Evolutionary conservation across 2,888 invertebrate species (phyloP), one percentile per base, ranked within the genome.

Genomic region (Alitta virens): DNA sequence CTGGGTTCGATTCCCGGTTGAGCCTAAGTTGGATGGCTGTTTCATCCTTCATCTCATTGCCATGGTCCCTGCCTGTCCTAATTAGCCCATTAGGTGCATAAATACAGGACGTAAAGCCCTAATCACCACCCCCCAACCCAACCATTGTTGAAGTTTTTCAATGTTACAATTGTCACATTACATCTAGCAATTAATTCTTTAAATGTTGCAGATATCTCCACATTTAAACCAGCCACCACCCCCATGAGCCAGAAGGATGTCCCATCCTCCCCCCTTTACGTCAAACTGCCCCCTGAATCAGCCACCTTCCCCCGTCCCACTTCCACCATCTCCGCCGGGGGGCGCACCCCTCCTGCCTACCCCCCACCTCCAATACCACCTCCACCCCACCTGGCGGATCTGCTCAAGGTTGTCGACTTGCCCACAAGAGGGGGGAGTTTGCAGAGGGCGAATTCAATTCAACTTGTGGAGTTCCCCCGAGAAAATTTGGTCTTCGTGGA

Each of bases 401-500:
- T 59, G 49, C 50, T 49, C 27, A 50, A 51, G 23, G 23, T 59
- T 18, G 49, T 49, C 38, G 59, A 59, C 51, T 49, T 59, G 23
- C 59, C 50, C 24, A 49, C 52, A n/a, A 1, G 38, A 21, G 38
- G 38, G 1, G 59, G 51, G n/a, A 46, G 18, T 16, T 5, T n/a
- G 3, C 18, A 5, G n/a, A 21, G 46, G n/a, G 40, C 40, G 40
- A 46, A 7, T 21, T 46, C 46, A 3, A 21, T n/a, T 16, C 18
- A 55, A 38, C 21, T 91, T 65, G 87, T 88, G 66, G 91, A 92
- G 84, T 90, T 92, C 82, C 91, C 91, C 62, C 85, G 91, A 68
- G 91, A 91, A 79, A 86, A 90, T 73, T 86, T 93, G 65, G 85
- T 91, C 71, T 91, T 92, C 89, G 87, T 92, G 73, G 90, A 91